Percentiles rank a stretch among this genome's conserved stretches.
phyloP scores from a whole-genome alignment of 2,113 vertebrate species.

The Sphaerodactylus townsendi region DNA sequence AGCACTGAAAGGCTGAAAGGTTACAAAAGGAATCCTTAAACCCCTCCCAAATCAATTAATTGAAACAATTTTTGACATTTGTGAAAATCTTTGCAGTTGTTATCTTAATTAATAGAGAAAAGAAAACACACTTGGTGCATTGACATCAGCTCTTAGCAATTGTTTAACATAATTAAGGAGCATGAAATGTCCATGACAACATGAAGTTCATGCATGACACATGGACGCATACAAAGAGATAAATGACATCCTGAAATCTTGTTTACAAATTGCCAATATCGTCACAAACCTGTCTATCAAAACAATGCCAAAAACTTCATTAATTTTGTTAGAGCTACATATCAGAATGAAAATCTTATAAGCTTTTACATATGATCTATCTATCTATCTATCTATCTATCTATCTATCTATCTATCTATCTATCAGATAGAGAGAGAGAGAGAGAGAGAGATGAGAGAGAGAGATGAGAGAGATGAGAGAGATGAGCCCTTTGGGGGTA shows the following conservation, averaged over 20 bases:
- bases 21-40: conserved; percentile 17
- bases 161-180: conserved; percentile 6
- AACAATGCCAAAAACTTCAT: not conserved
- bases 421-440: no score
- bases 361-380: conserved; percentile 1
- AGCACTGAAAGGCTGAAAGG: not conserved
- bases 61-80: conserved; percentile 18
- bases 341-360: not conserved
- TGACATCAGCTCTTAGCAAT: not conserved
- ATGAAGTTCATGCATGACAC: not conserved
- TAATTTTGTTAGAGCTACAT: not conserved
- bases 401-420: no score
- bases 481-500: no score
- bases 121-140: not conserved
- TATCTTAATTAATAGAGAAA: conserved; percentile 32
- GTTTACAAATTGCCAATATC: not conserved
- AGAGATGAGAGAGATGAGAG: no score
- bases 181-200: conserved; percentile 17
- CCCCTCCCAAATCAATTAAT: not conserved
- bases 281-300: conserved; percentile 11
- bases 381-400: no score
- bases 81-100: not conserved
- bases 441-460: no score
- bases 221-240: not conserved
- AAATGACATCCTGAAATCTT: not conserved